A percentile compares a stretch with the other conserved stretches of the same genome.
phyloP scores from a whole-genome alignment of 2,797 vertebrate species.

The Myotis findleyi region DNA sequence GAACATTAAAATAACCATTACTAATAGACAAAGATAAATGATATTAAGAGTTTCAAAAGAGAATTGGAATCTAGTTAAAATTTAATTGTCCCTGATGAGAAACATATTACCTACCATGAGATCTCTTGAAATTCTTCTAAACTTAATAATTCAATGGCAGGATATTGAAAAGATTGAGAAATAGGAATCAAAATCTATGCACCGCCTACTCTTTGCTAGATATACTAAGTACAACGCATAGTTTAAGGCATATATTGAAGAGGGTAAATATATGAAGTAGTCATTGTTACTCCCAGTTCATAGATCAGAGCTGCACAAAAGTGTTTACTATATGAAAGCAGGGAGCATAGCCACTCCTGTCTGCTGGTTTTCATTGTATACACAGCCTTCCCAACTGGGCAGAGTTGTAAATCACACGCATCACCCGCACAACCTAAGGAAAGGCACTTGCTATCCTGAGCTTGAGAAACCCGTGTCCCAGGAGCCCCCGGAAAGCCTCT shows the following conservation, averaged over 20 bases:
- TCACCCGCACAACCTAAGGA: fast-evolving
- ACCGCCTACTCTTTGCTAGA: neutral
- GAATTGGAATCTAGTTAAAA: neutral
- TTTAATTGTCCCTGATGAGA: neutral
- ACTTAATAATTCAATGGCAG: neutral
- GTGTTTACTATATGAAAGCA: neutral
- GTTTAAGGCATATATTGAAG: too few species aligned
- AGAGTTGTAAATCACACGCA: neutral
- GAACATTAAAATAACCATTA: neutral
- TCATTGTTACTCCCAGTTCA: neutral
- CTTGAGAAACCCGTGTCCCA: fast-evolving
- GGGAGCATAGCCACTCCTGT: fast-evolving
- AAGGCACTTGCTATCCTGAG: fast-evolving
- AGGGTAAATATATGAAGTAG: neutral
- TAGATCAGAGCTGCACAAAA: neutral
- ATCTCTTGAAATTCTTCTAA: neutral
- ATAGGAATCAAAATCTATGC: neutral
- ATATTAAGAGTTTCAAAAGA: neutral
- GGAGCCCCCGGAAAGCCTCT: neutral
- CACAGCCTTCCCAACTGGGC: neutral
- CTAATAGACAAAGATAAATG: neutral
- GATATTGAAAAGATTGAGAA: neutral
- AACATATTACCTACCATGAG: neutral
- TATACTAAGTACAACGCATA: neutral
- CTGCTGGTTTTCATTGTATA: neutral